phyloP scores from a whole-genome alignment of 2,888 invertebrate species.

The Teleogryllus oceanicus region DNA sequence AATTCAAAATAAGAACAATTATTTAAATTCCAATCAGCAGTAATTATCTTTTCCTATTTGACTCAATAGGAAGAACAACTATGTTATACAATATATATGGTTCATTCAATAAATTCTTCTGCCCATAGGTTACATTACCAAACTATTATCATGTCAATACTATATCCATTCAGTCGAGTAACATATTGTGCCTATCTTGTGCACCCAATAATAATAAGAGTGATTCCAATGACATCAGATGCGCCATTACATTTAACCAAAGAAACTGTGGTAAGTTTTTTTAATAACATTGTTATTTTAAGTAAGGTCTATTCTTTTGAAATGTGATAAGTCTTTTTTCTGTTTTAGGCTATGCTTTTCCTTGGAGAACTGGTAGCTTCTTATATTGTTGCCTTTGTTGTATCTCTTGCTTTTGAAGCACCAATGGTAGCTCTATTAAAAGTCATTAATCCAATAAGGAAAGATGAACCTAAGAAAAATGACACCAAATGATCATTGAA shows the following conservation, averaged over 20 bases:
- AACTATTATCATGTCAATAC: constrained; percentile 66
- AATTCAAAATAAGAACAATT: background rate
- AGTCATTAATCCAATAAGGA: constrained; percentile 50
- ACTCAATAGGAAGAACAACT: too few relatives aligned
- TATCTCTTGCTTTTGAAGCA: constrained; percentile 80
- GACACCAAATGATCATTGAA: background rate
- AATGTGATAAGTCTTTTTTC: constrained; percentile 29
- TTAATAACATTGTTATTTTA: constrained; percentile 1
- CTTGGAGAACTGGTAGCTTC: constrained; percentile 78
- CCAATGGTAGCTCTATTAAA: constrained; percentile 81
- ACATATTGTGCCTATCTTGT: constrained; percentile 84
- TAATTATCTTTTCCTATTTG: background rate
- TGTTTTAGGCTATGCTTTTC: constrained; percentile 67
- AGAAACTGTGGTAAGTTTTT: constrained; percentile 63
- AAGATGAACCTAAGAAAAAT: background rate
- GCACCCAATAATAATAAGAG: constrained; percentile 77
- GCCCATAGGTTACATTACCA: constrained; percentile 57
- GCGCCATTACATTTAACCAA: constrained; percentile 78
- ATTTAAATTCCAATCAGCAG: background rate
- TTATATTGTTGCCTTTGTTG: constrained; percentile 70
- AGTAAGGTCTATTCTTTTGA: background rate
- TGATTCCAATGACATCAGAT: constrained; percentile 76
- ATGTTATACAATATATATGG: too few relatives aligned
- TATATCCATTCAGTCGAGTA: constrained; percentile 81
- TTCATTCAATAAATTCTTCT: background rate